Evolutionary conservation across 2,888 invertebrate species (phyloP), one percentile per base, ranked within the genome.

Genomic region (Flexamia atlantica): DNA sequence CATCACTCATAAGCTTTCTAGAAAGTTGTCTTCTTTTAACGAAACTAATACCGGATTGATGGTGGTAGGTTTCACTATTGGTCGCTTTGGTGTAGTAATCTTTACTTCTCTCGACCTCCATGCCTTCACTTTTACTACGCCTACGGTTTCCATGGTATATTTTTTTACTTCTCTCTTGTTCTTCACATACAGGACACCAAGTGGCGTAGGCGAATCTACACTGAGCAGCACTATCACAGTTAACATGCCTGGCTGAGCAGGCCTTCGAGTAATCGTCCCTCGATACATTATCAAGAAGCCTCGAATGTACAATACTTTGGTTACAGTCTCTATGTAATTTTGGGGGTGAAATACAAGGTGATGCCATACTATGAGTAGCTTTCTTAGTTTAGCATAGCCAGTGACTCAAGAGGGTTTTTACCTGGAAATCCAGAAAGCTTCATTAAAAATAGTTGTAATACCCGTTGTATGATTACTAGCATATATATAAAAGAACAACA

Each of bases 171-270:
- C 57, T 57, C 9, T 83, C 82, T 40, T 83, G 82, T 50, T 81
- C 81, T 12, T 85, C 85, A 81, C 87, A 86, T 14, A 86, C 84
- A 23, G 86, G 81, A 82, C 86, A 86, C 86, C 85, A 86, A 36
- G 79, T 81, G 17, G 83, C 83, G 50, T 85, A 86, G 9, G 84
- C 53, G 68, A 84, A 86, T 70, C 85, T 83, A 70, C 86, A 85
- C 57, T 79, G 50, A 3, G 3, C 20, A 3, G 28, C 1, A 53
- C 57, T 32, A 50, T 79, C 57, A 57, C 57, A 79, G 12, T 57
- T 20, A 2, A 79, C 57, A 57, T 53, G 79, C 28, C 79, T 79
- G 2, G 57, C 32, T 57, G 79, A 57, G 17, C 79, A 57, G n/a
- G 20, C 50, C 50, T 76, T 72, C 1, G 42, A 40, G 20, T 23